Base-by-base conservation (phyloP, 2,797 vertebrate genomes). In the Cuculus canorus region DNA sequence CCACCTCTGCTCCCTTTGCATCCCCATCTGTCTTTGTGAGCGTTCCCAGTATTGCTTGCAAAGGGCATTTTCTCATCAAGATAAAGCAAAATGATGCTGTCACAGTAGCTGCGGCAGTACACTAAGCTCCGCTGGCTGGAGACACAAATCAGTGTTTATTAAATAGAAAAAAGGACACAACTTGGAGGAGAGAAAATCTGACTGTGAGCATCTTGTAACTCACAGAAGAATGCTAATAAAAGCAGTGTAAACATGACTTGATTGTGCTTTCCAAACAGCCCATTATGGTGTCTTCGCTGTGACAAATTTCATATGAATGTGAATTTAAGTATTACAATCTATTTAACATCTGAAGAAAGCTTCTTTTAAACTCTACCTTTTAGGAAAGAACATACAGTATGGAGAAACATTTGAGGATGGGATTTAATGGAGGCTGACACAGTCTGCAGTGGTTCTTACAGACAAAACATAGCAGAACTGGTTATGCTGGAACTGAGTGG, bases 21-120 rank as follows among this genome's bases (percentile, higher is more conserved):
- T 33, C 57, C 30, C 30, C 47, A 78, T 86, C 65, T 21, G 18
- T 83, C 86, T 54, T 37, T 5, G 8, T 47, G 53, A 93, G 14
- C n/a, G 5, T 35, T 37, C 25, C 72, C 0, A 0, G 14, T 72
- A 43, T 11, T 59, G 61, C 65, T 78, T 72, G 35, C 41, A 76
- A 61, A 76, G 76, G 66, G 56, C 47, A 43, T 17, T 85, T 82
- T 65, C 59, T 65, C 79, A 83, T 50, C 69, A 52, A 75, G 85
- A 88, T 86, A 76, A 93, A 95, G 45, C 41, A 88, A 95, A 95
- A 95, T 43, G 50, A 69, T 88, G 33, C 59, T 93, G 78, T 68
- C 84, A 86, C 13, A 13, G 61, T 57, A 35, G 85, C 87, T 81
- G 45, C 0, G 1, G 75, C 30, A 69, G 64, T 21, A 30, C 53